Evolutionary conservation across 2,797 vertebrate genomes (phyloP).

Genomic region (Eospalax fontanierii): DNA sequence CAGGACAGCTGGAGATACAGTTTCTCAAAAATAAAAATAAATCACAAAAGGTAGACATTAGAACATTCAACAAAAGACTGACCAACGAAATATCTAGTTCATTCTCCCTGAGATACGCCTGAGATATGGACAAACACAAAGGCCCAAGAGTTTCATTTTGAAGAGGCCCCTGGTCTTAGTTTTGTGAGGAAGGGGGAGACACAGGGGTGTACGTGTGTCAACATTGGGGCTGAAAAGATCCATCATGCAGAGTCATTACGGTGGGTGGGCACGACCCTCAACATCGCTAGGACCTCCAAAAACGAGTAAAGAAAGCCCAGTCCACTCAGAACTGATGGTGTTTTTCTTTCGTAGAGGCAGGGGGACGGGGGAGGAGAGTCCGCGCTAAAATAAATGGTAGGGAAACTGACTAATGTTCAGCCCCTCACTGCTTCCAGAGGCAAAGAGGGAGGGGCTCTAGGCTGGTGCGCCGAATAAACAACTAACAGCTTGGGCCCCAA

Average conservation of each 20-base stretch:
- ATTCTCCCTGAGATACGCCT: neutral
- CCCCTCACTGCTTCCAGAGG: neutral
- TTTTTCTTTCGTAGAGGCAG: neutral
- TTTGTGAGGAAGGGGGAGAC: neutral
- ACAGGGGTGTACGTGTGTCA: neutral
- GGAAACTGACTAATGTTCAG: neutral
- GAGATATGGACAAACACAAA: neutral
- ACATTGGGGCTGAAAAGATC: neutral
- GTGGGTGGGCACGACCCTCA: neutral
- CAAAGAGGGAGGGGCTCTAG: neutral
- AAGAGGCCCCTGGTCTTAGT: neutral
- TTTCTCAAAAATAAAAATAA: no score
- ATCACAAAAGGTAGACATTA: neutral
- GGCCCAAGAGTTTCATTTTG: neutral
- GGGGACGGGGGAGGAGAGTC: neutral
- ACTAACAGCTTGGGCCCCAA: neutral
- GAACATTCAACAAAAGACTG: neutral
- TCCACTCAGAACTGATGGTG: neutral
- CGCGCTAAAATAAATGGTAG: neutral
- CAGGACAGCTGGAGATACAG: no score
- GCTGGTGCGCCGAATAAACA: neutral
- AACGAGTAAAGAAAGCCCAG: neutral
- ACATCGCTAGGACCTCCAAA: neutral
- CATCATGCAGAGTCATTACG: conserved; percentile 44
- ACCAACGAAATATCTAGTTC: neutral